These are phyloP conservation scores for Trialeurodes vaporariorum DNA, from an alignment of 1,140 invertebrate species.

Conservation along the genomic window DNA sequence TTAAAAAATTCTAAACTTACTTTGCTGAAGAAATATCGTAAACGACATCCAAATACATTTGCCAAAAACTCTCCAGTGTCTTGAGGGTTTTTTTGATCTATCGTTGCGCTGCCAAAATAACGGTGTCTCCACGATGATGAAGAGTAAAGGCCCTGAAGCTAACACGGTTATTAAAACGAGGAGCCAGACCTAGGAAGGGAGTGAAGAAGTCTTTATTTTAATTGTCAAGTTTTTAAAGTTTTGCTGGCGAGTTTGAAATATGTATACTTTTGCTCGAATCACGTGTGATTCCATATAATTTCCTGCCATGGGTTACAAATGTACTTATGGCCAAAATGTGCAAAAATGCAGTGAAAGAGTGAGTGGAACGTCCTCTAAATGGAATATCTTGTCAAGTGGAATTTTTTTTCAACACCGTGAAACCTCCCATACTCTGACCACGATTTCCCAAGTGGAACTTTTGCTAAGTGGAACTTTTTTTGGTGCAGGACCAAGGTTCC, in stretches of 20 bases:
- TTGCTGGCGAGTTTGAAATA: not conserved
- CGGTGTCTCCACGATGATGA: conserved; percentile 41
- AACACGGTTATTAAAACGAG: conserved; percentile 40
- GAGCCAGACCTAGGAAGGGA: conserved; percentile 50
- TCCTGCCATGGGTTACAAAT: not conserved
- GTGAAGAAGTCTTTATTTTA: too few relatives aligned
- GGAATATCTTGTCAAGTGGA: too few relatives aligned
- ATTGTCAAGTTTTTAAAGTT: not conserved
- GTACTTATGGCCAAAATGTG: conserved; percentile 4
- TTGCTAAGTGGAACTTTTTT: too few relatives aligned
- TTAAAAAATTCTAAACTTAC: too few relatives aligned
- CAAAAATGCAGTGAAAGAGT: not conserved
- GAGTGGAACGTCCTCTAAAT: too few relatives aligned
- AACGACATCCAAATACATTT: conserved; percentile 54
- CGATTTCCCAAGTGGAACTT: too few relatives aligned
- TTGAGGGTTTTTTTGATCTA: conserved; percentile 17
- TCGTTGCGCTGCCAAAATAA: conserved; percentile 29
- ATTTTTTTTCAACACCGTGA: too few relatives aligned
- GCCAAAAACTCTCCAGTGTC: conserved; percentile 35
- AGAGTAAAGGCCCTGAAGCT: conserved; percentile 42
- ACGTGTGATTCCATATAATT: not conserved
- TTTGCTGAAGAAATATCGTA: conserved; percentile 50
- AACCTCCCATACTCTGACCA: too few relatives aligned
- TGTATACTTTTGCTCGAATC: not conserved
- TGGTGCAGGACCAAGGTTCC: too few relatives aligned